These are phyloP conservation scores for Agapetus fuscipes DNA, from an alignment of 2,888 invertebrate genomes.

Conservation along the genomic window DNA sequence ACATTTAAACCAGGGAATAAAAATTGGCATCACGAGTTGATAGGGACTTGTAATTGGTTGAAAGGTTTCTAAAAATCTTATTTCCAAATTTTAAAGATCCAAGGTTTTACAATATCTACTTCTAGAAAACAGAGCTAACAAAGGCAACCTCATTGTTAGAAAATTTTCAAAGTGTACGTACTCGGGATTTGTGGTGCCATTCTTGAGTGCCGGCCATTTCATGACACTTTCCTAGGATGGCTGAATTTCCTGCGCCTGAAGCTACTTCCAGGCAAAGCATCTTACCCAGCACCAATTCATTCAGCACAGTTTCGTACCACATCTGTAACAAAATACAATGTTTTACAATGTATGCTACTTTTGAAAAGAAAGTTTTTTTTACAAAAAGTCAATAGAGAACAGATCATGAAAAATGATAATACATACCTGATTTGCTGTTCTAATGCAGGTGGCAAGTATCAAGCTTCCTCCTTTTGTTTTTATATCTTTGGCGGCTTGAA, in stretches of 20 bases:
- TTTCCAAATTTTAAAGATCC: no score
- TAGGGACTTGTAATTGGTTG: no score
- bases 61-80: no score
- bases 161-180: slow-evolving; percentile 28
- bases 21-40: no score
- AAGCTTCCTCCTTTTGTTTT: slow-evolving; percentile 70
- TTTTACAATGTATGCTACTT: no score
- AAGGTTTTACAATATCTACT: no score
- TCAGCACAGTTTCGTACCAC: slow-evolving; percentile 77
- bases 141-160: no score
- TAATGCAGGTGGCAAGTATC: slow-evolving; percentile 58
- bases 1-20: no score
- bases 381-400: no score
- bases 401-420: no score
- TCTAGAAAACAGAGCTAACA: no score
- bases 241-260: slow-evolving; percentile 42
- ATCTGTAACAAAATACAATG: slow-evolving; percentile 48
- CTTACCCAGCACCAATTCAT: slow-evolving; percentile 75
- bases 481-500: slow-evolving; percentile 67
- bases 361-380: no score
- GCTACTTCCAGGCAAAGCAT: slow-evolving; percentile 76
- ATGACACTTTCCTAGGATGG: slow-evolving; percentile 82
- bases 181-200: slow-evolving; percentile 75
- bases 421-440: slow-evolving; percentile 61
- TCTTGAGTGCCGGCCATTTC: slow-evolving; percentile 86